Conservation (phyloP, 2,888 invertebrate species). For the Drosophila barbarae region DNA sequence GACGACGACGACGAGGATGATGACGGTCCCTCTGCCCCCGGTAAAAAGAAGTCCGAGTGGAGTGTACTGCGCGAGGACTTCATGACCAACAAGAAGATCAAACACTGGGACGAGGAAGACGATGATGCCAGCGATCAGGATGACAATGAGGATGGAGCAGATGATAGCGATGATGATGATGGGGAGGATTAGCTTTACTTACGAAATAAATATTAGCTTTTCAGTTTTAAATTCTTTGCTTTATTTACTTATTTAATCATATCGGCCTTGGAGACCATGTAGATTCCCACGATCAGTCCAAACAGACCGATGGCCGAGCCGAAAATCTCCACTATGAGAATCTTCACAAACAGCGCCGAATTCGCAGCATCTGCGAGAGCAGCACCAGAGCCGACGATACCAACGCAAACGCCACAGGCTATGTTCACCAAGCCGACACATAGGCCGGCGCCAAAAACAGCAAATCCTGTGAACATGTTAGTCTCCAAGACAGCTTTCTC, state of each 20-base stretch:
- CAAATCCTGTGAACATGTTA: constrained; percentile 92
- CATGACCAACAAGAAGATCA: constrained; percentile 92
- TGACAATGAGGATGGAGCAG: constrained; percentile 12
- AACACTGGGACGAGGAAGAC: constrained; percentile 92
- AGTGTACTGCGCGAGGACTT: constrained; percentile 89
- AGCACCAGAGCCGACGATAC: constrained; percentile 99
- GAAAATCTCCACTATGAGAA: constrained; percentile 99
- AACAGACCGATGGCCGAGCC: constrained; percentile 99
- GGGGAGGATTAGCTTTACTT: constrained; percentile 45
- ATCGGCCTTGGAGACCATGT: constrained; percentile 90
- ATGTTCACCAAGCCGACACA: constrained; percentile 97
- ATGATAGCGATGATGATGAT: constrained; percentile 46
- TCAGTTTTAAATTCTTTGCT: constrained; percentile 22
- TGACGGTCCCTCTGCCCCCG: constrained; percentile 48
- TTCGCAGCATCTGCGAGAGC: constrained; percentile 99
- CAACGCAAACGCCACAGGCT: constrained; percentile 94
- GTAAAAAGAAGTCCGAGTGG: constrained; percentile 81
- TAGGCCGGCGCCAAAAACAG: constrained; percentile 97
- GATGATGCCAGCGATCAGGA: constrained; percentile 53
- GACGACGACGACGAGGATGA: constrained; percentile 77
- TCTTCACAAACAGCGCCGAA: constrained; percentile 96
- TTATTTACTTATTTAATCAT: constrained; percentile 80
- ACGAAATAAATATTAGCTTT: constrained; percentile 31
- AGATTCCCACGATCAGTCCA: constrained; percentile 98
- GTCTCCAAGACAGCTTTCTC: constrained; percentile 79